Evolutionary conservation across 1,140 invertebrate species (phyloP), one percentile per base, ranked within the genome.

Genomic region (Laupala kohalensis): DNA sequence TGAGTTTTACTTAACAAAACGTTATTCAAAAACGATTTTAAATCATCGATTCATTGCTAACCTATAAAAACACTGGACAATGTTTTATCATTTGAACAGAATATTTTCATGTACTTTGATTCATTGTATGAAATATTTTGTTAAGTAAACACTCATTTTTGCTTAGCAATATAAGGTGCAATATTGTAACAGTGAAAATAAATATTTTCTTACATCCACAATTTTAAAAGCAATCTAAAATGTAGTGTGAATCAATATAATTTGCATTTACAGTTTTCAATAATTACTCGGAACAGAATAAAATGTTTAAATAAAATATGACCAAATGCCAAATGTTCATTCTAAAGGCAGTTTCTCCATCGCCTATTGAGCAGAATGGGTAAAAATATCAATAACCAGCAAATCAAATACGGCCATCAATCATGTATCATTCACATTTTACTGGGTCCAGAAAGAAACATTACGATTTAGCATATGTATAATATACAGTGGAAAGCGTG

Each of bases 261-360:
- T 68, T n/a, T 15, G 29, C 23, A 64, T 19, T 0, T 12, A 66
- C 26, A 26, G 6, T 26, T 37, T 72, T 15, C 66, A 72, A 28
- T 66, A 23, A 67, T 30, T 29, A 70, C 53, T n/a, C n/a, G 19
- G 37, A 13, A 53, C 9, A 53, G 19, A 53, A 53, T 53, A 53
- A 66, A 68, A 28, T 62, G 63, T 29, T 69, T 70, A 72, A 72
- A 74, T 28, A 74, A 67, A 73, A 68, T 27, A 69, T 73, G 29
- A 72, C 72, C 72, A 66, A 69, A 71, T 70, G 69, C 74, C 72
- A 69, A 76, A 75, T 71, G 71, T 75, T 76, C 78, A 80, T 78
- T 79, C 79, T 80, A 75, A 79, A 72, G 73, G 79, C 75, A 74
- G 74, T 78, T 79, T 75, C 79, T 76, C 69, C 79, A 75, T 74